Evolutionary conservation across 1,140 invertebrate genomes (phyloP).

Genomic region (Drosophila ananassae): DNA sequence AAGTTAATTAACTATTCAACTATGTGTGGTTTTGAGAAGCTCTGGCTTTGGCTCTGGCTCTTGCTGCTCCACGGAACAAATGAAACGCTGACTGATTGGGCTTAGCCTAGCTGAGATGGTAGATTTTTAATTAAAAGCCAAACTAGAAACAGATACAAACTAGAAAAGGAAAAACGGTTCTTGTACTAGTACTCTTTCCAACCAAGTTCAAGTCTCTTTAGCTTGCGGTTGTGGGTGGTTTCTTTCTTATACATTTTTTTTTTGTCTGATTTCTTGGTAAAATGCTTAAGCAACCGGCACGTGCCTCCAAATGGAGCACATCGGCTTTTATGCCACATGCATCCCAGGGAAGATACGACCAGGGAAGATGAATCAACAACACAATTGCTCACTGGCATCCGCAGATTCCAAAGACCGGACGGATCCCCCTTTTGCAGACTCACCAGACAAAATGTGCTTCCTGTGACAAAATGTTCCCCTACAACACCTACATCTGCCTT

Average conservation of each 20-base stretch:
- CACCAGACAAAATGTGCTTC: constrained; percentile 32
- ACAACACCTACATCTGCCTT: constrained; percentile 51
- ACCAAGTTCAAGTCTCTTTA: constrained; percentile 71
- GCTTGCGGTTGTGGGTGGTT: constrained; percentile 37
- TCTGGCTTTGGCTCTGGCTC: background rate
- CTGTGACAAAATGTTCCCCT: constrained; percentile 45
- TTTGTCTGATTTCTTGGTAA: constrained; percentile 28
- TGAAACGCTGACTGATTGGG: constrained; percentile 59
- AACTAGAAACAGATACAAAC: constrained; percentile 78
- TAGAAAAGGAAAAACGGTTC: constrained; percentile 49
- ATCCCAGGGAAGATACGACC: constrained; percentile 18
- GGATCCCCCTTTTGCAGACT: background rate
- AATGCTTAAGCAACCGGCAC: constrained; percentile 42
- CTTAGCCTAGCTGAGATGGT: constrained; percentile 24
- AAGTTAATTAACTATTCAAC: constrained; percentile 75
- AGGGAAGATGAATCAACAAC: constrained; percentile 60
- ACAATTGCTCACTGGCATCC: constrained; percentile 43
- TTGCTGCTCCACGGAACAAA: constrained; percentile 32
- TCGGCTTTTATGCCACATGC: constrained; percentile 47
- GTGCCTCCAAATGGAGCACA: constrained; percentile 70
- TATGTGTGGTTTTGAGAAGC: constrained; percentile 34
- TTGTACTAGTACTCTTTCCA: constrained; percentile 26
- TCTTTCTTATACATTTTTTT: constrained; percentile 20
- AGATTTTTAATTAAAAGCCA: constrained; percentile 58
- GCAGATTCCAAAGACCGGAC: background rate